Evolutionary conservation across 2,113 vertebrate species (phyloP).

Genomic region (Hippotragus niger): DNA sequence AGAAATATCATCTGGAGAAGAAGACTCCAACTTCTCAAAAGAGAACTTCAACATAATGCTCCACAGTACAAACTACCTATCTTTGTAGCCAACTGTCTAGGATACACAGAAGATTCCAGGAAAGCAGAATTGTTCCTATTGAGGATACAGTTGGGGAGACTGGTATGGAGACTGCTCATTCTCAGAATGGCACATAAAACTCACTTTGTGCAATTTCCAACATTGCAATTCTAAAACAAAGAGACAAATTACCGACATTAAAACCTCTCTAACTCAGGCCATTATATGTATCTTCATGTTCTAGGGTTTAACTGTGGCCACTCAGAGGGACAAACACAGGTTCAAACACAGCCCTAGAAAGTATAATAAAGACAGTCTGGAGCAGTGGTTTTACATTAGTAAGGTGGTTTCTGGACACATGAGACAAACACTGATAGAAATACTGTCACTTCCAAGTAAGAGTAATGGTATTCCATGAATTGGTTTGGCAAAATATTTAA

Average conservation of each 20-base stretch:
- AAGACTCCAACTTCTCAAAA: background rate
- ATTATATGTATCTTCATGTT: background rate
- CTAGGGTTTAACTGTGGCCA: background rate
- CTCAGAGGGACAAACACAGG: background rate
- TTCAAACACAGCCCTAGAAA: background rate
- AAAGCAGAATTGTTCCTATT: background rate
- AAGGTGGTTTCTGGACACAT: background rate
- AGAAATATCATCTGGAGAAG: background rate
- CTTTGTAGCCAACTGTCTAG: background rate
- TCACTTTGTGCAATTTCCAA: background rate
- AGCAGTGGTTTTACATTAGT: background rate
- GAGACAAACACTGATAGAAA: background rate
- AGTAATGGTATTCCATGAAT: background rate
- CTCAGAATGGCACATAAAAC: background rate
- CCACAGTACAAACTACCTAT: background rate
- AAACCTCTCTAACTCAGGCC: background rate
- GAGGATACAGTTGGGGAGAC: background rate
- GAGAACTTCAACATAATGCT: background rate
- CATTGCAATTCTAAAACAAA: slow-evolving; percentile 1
- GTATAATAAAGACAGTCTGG: background rate
- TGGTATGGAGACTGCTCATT: background rate
- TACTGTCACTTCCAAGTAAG: background rate
- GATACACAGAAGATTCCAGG: background rate
- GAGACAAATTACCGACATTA: background rate
- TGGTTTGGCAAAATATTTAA: background rate